Evolutionary conservation across 2,888 invertebrate genomes (phyloP).

Genomic region (Nomada lathburiana): DNA sequence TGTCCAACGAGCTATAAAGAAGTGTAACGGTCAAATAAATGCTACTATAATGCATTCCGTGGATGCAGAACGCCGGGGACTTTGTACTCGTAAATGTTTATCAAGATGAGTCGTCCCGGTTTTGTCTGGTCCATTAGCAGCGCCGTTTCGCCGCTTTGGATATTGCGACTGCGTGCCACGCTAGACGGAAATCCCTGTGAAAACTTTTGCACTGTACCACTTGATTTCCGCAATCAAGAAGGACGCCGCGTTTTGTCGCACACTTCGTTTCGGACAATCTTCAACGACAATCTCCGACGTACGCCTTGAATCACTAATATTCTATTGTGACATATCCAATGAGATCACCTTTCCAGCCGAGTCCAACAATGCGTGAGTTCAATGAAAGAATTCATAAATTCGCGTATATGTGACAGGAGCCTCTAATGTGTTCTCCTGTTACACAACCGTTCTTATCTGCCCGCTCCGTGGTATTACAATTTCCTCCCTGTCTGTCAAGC

Average conservation of each 20-base stretch:
- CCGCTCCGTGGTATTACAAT: slow-evolving; percentile 35
- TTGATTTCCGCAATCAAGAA: slow-evolving; percentile 4
- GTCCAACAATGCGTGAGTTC: neutral
- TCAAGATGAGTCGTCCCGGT: slow-evolving; percentile 43
- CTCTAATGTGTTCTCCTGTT: slow-evolving; percentile 27
- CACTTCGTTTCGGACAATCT: neutral
- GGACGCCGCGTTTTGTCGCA: too few species aligned
- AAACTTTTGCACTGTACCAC: neutral
- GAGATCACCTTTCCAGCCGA: neutral
- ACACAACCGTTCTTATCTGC: slow-evolving; percentile 37
- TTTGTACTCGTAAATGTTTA: slow-evolving; percentile 56
- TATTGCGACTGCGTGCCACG: slow-evolving; percentile 5
- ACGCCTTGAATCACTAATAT: neutral
- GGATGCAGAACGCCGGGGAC: slow-evolving; percentile 33
- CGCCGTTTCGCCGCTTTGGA: slow-evolving; percentile 17
- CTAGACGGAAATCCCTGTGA: too few species aligned
- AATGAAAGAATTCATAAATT: slow-evolving; percentile 25
- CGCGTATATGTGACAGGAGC: slow-evolving; percentile 18
- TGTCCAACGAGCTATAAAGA: slow-evolving; percentile 54
- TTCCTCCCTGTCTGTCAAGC: slow-evolving; percentile 51
- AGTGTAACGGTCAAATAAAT: slow-evolving; percentile 53
- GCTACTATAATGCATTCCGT: slow-evolving; percentile 52
- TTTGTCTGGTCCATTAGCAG: slow-evolving; percentile 44
- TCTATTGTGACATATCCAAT: slow-evolving; percentile 7
- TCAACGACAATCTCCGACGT: neutral